Conservation (phyloP, 2,888 invertebrate genomes). For the Dryadula phaetusa region DNA sequence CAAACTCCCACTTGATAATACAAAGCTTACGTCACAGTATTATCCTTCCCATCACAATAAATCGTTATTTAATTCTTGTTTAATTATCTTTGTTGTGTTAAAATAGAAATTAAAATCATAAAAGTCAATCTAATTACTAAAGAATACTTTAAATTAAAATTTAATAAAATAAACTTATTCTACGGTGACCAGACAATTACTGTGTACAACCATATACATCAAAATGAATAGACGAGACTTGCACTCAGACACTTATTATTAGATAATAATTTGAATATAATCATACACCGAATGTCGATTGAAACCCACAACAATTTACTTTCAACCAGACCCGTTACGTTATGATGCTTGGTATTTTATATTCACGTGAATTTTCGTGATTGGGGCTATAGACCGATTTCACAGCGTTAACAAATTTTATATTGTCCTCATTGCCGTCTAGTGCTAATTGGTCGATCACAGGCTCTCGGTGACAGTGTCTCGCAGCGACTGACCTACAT, state of each 20-base stretch:
- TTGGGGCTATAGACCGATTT: not conserved
- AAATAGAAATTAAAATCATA: not conserved
- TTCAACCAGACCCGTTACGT: no score
- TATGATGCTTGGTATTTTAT: no score
- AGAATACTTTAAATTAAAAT: no score
- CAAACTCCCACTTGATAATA: slow-evolving; percentile 37
- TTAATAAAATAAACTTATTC: no score
- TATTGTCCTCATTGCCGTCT: slow-evolving; percentile 29
- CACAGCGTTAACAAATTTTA: slow-evolving; percentile 10
- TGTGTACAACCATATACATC: no score
- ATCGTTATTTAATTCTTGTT: not conserved
- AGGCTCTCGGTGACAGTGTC: slow-evolving; percentile 42
- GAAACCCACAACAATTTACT: no score
- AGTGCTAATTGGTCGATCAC: slow-evolving; percentile 62
- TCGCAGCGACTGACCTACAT: slow-evolving; percentile 60
- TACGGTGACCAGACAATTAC: no score
- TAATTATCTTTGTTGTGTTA: not conserved
- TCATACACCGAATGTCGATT: not conserved
- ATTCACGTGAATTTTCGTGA: not conserved
- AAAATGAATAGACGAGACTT: no score
- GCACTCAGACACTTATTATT: no score
- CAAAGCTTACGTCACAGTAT: slow-evolving; percentile 25
- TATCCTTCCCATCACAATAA: not conserved
- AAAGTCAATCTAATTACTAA: not conserved
- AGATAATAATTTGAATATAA: no score